Evolutionary conservation across 2,113 vertebrate species (phyloP).

Genomic region (Cochlearius cochlearius): DNA sequence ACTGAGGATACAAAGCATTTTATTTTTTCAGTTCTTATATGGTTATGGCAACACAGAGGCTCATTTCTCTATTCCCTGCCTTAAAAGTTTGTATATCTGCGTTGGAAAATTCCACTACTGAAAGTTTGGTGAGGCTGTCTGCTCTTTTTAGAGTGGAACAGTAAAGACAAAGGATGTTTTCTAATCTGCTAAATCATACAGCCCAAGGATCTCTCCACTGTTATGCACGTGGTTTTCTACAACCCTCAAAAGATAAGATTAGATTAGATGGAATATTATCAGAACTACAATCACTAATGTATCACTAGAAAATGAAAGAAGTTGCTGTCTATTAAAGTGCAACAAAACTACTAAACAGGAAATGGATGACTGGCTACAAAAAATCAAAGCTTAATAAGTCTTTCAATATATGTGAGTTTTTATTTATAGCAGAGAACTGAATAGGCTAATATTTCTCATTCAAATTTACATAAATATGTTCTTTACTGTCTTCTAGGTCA

Average conservation of each 20-base stretch:
- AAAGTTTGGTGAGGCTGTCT: not conserved
- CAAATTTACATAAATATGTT: not conserved
- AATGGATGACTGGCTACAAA: constrained; percentile 2
- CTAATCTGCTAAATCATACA: not conserved
- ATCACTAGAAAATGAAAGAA: constrained; percentile 25
- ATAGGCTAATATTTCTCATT: not conserved
- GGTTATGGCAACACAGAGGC: not conserved
- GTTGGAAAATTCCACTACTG: not conserved
- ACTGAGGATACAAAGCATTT: not conserved
- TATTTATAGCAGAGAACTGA: constrained; percentile 25
- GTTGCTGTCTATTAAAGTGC: not conserved
- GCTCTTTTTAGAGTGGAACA: not conserved
- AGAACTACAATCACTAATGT: constrained; percentile 14
- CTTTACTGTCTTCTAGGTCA: not conserved
- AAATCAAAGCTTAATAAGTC: constrained; percentile 24
- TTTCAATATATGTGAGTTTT: constrained; percentile 22
- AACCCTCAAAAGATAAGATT: not conserved
- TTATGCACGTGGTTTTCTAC: not conserved
- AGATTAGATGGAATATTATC: constrained; percentile 10
- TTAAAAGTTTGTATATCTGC: not conserved
- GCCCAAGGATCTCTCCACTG: not conserved
- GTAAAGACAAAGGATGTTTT: not conserved
- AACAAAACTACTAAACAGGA: constrained; percentile 39
- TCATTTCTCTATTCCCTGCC: not conserved
- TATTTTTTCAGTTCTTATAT: not conserved